Percentiles rank a stretch among this genome's conserved stretches.
These are phyloP conservation scores for Dicyrtoma fusca DNA, from an alignment of 2,888 invertebrate genomes.

Conservation along the genomic window DNA sequence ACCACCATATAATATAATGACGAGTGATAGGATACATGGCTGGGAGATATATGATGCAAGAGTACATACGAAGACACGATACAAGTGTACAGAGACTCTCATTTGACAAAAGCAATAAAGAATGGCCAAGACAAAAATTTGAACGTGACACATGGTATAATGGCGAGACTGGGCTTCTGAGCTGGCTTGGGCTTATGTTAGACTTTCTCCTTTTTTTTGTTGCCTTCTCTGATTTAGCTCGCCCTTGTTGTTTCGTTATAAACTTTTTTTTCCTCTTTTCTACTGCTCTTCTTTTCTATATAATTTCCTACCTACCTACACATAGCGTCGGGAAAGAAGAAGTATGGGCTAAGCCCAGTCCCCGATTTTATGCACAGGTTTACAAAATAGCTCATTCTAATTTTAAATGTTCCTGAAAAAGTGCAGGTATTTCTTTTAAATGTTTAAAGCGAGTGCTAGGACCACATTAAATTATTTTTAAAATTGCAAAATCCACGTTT, in stretches of 20 bases:
- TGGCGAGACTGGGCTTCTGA: neutral
- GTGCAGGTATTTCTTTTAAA: no score
- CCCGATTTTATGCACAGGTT: no score
- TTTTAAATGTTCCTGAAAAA: no score
- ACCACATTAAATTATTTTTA: no score
- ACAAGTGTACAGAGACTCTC: neutral
- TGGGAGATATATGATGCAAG: neutral
- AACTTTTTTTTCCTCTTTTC: neutral
- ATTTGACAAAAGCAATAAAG: conserved; percentile 21
- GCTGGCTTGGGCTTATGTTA: neutral
- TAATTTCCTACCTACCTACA: no score
- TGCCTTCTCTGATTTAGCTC: neutral
- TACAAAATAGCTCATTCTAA: no score
- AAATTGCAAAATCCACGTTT: no score
- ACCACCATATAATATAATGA: neutral
- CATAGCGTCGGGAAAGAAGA: no score
- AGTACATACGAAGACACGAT: neutral
- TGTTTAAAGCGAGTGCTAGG: no score
- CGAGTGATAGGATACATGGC: no score
- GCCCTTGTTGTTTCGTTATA: neutral
- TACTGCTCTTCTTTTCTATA: neutral
- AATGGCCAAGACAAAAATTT: conserved; percentile 18
- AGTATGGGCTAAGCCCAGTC: no score
- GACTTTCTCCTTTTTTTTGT: neutral
- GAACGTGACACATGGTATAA: conserved; percentile 32